Evolutionary conservation across 2,113 vertebrate species (phyloP), one percentile per base, ranked within the genome.

Genomic region (Litocranius walleri): DNA sequence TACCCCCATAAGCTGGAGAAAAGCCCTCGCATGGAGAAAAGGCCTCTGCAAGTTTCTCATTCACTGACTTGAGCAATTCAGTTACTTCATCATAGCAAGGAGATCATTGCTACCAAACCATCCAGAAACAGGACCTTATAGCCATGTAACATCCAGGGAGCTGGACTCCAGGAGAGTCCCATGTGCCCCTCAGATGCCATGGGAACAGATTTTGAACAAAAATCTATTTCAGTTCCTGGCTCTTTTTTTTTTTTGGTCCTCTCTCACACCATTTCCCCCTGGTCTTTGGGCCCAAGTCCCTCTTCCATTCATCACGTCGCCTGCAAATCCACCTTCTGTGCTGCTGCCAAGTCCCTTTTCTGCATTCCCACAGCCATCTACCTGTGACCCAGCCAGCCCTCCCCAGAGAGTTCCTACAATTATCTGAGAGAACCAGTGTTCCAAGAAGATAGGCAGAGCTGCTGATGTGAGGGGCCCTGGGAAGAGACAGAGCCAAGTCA

Each of bases 331-430:
- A 82, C 36, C 95, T 62, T 78, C 93, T 94, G 16, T 91, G 92
- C 81, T 57, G 56, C 88, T 94, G 92, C 97, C 97, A 90, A 92
- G 84, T 52, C 80, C 84, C 94, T 96, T 56, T 62, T 96, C 95
- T 80, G 30, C 82, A n/a, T 97, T 94, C 81, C 85, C 94, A 74
- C 13, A 61, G 77, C 88, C 84, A 56, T 88, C 97, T 97, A 88
- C 96, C 97, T 94, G 52, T 93, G 98, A 87, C 95, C 97, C 52
- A 91, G 83, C 94, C 86, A 91, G 89, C 48, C 96, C 94, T 97
- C 95, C 90, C 59, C 88, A 80, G 74, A 97, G 92, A 91, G 5
- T 80, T 93, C 85, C 84, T 90, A 1, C 94, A 96, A 92, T 97
- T 80, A 96, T 92, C 64, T 36, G 88, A 95, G 82, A 92, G 67